These are phyloP conservation scores for Smithornis capensis DNA, from an alignment of 2,113 vertebrate genomes.

Conservation along the genomic window DNA sequence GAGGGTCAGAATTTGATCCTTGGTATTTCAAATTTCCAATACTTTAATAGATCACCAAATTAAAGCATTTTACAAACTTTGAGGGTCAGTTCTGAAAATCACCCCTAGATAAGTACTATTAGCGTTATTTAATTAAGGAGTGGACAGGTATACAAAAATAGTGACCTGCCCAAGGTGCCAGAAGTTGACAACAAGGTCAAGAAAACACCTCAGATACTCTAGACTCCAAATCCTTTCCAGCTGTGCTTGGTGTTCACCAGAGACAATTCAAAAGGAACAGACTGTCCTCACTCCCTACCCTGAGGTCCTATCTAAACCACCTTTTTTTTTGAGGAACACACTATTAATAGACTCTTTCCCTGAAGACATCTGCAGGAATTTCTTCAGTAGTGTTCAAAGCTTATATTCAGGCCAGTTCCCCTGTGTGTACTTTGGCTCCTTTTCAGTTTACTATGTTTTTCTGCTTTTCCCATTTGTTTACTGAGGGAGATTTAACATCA, in stretches of 20 bases:
- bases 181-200: not conserved
- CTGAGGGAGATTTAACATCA: not conserved
- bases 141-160: not conserved
- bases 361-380: conserved; percentile 32
- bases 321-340: not conserved
- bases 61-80: not conserved
- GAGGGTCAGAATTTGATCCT: not conserved
- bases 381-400: conserved; percentile 13
- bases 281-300: not conserved
- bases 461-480: conserved; percentile 28
- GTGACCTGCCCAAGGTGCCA: not conserved
- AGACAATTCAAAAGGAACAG: not conserved
- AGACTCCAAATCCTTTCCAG: not conserved
- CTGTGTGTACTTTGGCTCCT: conserved; percentile 26
- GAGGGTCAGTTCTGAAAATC: not conserved
- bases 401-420: conserved; percentile 41
- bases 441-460: conserved; percentile 11
- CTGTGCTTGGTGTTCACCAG: not conserved
- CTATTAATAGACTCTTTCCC: conserved; percentile 20
- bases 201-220: not conserved
- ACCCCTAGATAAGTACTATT: not conserved
- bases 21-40: not conserved
- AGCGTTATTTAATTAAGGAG: not conserved
- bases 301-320: not conserved
- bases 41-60: not conserved